Evolutionary conservation across 2,888 invertebrate genomes (phyloP).

Genomic region (Nephrotoma flavescens): DNA sequence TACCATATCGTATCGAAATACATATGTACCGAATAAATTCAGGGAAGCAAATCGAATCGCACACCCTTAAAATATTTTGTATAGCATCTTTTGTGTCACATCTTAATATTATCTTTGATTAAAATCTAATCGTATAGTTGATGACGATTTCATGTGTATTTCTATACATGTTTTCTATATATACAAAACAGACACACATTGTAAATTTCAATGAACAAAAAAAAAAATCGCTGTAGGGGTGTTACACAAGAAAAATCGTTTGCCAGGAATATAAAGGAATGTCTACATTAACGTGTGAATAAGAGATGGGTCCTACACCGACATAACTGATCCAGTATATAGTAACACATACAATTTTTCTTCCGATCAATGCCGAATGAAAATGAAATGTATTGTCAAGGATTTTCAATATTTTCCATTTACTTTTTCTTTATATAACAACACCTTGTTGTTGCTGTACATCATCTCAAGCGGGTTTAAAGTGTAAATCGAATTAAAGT

Average conservation of each 20-base stretch:
- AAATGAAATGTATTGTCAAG: background rate
- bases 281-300: background rate
- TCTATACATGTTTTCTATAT: background rate
- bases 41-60: background rate
- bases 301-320: too few species aligned
- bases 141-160: background rate
- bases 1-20: background rate
- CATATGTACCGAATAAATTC: background rate
- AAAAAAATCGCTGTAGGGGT: too few species aligned
- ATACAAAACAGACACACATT: background rate
- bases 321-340: too few species aligned
- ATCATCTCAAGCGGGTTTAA: background rate
- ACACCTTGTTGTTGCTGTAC: background rate
- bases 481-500: background rate
- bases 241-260: background rate
- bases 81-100: background rate
- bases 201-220: background rate
- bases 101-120: background rate
- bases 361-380: background rate
- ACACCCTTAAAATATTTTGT: background rate
- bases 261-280: background rate
- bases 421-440: background rate
- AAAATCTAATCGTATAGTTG: background rate
- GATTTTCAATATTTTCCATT: background rate
- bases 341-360: too few species aligned